Base-by-base conservation (phyloP, 2,797 vertebrate genomes). In the Ctenopoma kingsleyae region DNA sequence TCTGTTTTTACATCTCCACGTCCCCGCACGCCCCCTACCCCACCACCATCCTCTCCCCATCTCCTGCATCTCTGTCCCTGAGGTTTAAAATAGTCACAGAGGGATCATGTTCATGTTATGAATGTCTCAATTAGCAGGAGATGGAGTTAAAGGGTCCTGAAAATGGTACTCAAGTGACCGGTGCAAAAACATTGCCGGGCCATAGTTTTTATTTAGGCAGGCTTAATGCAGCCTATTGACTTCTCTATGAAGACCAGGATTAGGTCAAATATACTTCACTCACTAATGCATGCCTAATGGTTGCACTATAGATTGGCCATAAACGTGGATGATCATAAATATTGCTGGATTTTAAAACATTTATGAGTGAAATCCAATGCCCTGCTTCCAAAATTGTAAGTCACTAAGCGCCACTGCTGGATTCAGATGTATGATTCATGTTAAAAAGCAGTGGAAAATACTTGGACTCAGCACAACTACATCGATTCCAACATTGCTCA, bases 251-350 rank as follows among this genome's bases (percentile, higher is more conserved):
- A 84, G 81, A 91, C 76, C 70, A 82, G 80, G 85, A 87, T 90
- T 90, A 87, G 83, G 89, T 89, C 90, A 91, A 92, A 92, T 88
- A 88, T 80, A 87, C 87, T 89, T 87, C 81, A 78, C 82, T 90
- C 74, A 57, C 91, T 92, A 94, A 93, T 93, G 91, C 89, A 91
- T 59, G 78, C 80, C 85, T 94, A 94, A 95, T 94, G 90, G 90
- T 72, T 90, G 77, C 69, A 62, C 81, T 88, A 91, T 93, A 81
- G 90, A 93, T 93, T 89, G 70, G 79, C 85, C 77, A 91, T 92
- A 88, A 92, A 91, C 87, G 79, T 74, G 74, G 80, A 85, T 81
- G 84, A 86, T 76, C 83, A 91, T 93, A 92, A 93, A 92, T 92
- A 92, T 75, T 78, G 73, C 73, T 89, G 63, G 64, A 82, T 90